Base-by-base conservation (phyloP, 2,888 invertebrate species). In the Drosophila neotestacea region DNA sequence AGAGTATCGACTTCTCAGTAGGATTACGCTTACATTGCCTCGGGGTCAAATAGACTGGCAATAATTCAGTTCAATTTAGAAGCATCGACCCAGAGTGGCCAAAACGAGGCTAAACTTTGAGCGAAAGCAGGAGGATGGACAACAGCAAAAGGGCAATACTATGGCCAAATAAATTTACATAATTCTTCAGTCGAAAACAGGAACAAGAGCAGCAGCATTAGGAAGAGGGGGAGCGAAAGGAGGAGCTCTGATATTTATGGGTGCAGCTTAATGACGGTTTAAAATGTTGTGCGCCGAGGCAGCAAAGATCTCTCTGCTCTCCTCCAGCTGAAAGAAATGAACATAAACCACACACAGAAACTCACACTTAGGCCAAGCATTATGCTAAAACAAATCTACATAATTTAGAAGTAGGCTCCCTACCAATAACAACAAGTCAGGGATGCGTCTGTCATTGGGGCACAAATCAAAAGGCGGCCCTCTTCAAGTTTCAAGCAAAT, bases 321-420 rank as follows among this genome's bases (percentile, higher is more conserved):
- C 11, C 42, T 38, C 30, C 32, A 32, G 30, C 13, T 30, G n/a
- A 32, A 73, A 34, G 27, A 39, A 58, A 65, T 36, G 39, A 47
- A 65, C 47, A 69, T 60, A 61, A 61, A 58, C 58, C 46, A 64
- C 58, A 62, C 61, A 63, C 38, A 36, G 52, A 65, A 36, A 51
- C 62, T 44, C 66, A 52, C 54, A 51, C 70, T 41, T 41, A 48
- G 50, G 44, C 22, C 73, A 58, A 63, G 83, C 81, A 81, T 85
- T 85, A 85, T 85, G 88, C 79, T 85, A 88, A 85, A 83, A 83
- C 79, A 85, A 88, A 85, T 85, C 88, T 85, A 88, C 85, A 85
- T 85, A 88, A 85, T 88, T 85, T 85, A 85, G 82, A 65, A 75
- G 85, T 61, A 69, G 76, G 72, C 81, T 73, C 78, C 67, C 72